phyloP scores from a whole-genome alignment of 2,888 invertebrate genomes.

The Abrostola tripartita region DNA sequence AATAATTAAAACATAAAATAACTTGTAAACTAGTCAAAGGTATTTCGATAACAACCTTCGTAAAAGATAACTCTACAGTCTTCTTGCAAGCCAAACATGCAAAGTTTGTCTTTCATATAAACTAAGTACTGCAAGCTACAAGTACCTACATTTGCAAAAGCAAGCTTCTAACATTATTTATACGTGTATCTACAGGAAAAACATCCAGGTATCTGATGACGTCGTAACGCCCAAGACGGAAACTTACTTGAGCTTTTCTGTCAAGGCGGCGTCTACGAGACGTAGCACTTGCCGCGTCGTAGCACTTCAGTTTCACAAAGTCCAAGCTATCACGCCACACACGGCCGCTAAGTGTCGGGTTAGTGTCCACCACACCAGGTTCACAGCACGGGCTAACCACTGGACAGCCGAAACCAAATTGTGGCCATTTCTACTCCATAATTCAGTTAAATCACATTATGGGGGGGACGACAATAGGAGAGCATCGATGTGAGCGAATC shows the following conservation, averaged over 20 bases:
- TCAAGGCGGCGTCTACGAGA: constrained; percentile 65
- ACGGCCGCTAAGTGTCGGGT: constrained; percentile 56
- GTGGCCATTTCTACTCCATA: constrained; percentile 85
- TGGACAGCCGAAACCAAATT: constrained; percentile 83
- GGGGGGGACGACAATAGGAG: constrained; percentile 86
- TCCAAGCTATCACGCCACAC: constrained; percentile 65
- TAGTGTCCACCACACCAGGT: constrained; percentile 47
- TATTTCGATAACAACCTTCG: too few species aligned
- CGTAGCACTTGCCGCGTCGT: constrained; percentile 74
- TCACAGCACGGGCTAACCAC: constrained; percentile 74
- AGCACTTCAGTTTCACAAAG: constrained; percentile 71
- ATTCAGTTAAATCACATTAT: constrained; percentile 87
- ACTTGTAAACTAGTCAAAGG: too few species aligned
- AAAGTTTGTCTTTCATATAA: too few species aligned
- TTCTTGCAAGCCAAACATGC: too few species aligned
- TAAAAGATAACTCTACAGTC: too few species aligned
- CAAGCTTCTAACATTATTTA: too few species aligned
- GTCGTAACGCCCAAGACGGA: constrained; percentile 33
- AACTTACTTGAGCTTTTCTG: constrained; percentile 77
- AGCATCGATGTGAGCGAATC: constrained; percentile 87
- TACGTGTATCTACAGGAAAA: too few species aligned
- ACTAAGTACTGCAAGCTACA: too few species aligned
- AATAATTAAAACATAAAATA: too few species aligned
- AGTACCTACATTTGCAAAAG: too few species aligned
- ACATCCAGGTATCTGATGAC: neutral